Percentiles rank a stretch among this genome's conserved stretches.
Evolutionary conservation across 2,888 invertebrate genomes (phyloP).

Genomic region (Sphinx pinastri): DNA sequence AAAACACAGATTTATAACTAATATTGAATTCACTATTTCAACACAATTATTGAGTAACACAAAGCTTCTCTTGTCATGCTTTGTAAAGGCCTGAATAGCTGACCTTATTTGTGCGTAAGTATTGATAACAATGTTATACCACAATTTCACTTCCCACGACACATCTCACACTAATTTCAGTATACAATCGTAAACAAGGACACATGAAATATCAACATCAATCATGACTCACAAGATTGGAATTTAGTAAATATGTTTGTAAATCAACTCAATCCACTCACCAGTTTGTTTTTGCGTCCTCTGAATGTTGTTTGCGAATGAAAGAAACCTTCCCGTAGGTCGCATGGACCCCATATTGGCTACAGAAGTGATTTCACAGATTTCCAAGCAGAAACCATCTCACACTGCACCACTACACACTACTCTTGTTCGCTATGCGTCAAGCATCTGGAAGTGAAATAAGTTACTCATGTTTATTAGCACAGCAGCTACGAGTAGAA

Average conservation of each 20-base stretch:
- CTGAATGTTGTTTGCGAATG: conserved; percentile 85
- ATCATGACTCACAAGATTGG: conserved; percentile 57
- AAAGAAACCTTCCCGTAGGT: conserved; percentile 85
- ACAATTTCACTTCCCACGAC: conserved; percentile 4
- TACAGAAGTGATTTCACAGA: conserved; percentile 42
- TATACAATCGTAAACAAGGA: conserved; percentile 46
- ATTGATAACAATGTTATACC: not conserved
- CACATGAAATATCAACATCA: conserved; percentile 45
- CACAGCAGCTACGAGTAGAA: conserved; percentile 56
- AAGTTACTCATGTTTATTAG: conserved; percentile 55
- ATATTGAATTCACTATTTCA: not conserved
- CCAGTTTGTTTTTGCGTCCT: conserved; percentile 82
- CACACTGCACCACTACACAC: conserved; percentile 38
- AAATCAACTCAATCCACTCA: conserved; percentile 48
- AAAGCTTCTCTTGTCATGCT: too few relatives aligned
- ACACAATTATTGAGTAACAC: too few relatives aligned
- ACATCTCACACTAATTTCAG: conserved; percentile 12
- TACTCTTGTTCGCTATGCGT: conserved; percentile 51
- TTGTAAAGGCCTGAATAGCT: too few relatives aligned
- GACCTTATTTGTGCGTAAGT: not conserved
- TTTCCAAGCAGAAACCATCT: conserved; percentile 60
- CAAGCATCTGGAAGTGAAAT: conserved; percentile 61
- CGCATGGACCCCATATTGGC: conserved; percentile 85
- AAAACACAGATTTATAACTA: not conserved
- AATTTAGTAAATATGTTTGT: conserved; percentile 45